Conservation (phyloP, 2,113 vertebrate genomes). For the Cyprinodon variegatus region DNA sequence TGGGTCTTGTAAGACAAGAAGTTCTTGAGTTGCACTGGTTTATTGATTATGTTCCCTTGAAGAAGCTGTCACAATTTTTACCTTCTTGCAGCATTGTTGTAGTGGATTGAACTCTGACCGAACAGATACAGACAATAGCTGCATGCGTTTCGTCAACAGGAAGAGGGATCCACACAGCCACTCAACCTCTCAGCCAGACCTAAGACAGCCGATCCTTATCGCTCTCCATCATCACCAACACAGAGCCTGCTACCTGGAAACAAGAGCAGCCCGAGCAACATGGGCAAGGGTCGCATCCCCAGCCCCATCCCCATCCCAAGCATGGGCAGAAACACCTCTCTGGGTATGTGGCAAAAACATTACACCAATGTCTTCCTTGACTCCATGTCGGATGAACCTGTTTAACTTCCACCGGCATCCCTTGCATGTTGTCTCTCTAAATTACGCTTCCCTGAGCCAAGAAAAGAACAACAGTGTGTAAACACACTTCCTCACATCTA, state of each 20-base stretch:
- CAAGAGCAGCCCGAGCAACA: slow-evolving; percentile 86
- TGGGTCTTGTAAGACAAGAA: too few species aligned
- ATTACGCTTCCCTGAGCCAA: neutral
- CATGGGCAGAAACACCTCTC: slow-evolving; percentile 87
- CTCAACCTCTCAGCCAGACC: slow-evolving; percentile 93
- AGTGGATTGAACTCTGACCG: too few species aligned
- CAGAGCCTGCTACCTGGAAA: slow-evolving; percentile 86
- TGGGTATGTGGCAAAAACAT: slow-evolving; percentile 81
- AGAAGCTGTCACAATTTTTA: too few species aligned
- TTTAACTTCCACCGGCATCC: neutral
- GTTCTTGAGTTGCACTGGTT: too few species aligned
- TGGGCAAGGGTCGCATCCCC: slow-evolving; percentile 88
- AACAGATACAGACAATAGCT: too few species aligned
- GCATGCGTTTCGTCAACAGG: slow-evolving; percentile 30
- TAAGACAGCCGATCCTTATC: slow-evolving; percentile 88
- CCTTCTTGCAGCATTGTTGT: too few species aligned
- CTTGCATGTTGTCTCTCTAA: neutral
- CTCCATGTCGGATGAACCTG: neutral
- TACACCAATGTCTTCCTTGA: too few species aligned
- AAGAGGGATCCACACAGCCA: slow-evolving; percentile 93
- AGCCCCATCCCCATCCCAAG: slow-evolving; percentile 83
- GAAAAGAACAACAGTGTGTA: neutral
- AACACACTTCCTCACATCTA: slow-evolving; percentile 26
- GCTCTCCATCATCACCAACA: slow-evolving; percentile 87
- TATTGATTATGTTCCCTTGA: too few species aligned